These are phyloP conservation scores for Crioceris asparagi DNA, from an alignment of 2,888 invertebrate species.

Conservation along the genomic window DNA sequence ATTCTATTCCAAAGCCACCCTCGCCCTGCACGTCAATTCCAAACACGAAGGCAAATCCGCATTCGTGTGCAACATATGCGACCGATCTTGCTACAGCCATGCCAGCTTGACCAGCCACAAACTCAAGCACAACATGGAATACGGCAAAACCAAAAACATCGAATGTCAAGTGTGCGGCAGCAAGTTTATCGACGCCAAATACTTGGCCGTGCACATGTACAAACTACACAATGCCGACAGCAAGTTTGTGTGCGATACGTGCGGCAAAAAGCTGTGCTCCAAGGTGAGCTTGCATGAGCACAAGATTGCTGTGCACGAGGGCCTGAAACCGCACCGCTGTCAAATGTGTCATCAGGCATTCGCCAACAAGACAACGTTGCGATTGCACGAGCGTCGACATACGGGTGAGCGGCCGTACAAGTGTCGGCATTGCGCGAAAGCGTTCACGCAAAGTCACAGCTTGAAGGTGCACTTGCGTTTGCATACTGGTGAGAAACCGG, in stretches of 20 bases:
- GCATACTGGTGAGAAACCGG: constrained; percentile 38
- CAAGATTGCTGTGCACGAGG: constrained; percentile 27
- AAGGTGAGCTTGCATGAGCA: constrained; percentile 25
- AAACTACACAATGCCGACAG: constrained; percentile 18
- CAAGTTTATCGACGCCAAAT: constrained; percentile 22
- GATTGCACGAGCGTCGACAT: constrained; percentile 44
- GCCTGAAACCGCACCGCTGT: constrained; percentile 40
- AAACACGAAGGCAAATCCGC: constrained; percentile 22
- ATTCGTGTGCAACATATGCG: constrained; percentile 25
- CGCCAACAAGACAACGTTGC: constrained; percentile 44
- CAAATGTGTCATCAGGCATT: constrained; percentile 46
- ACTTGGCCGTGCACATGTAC: constrained; percentile 22
- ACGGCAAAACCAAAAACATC: constrained; percentile 20
- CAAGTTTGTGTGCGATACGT: constrained; percentile 38
- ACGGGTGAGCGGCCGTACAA: constrained; percentile 44
- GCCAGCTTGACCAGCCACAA: constrained; percentile 22
- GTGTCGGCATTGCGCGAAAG: constrained; percentile 44
- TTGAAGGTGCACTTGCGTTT: constrained; percentile 28
- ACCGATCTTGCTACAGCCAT: constrained; percentile 23
- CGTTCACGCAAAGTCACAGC: constrained; percentile 37
- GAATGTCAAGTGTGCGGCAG: constrained; percentile 22
- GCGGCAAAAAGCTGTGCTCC: constrained; percentile 42
- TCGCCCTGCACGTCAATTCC: constrained; percentile 21
- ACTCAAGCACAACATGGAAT: constrained; percentile 20
- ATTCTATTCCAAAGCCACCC: constrained; percentile 20